Base-by-base conservation (phyloP, 1,140 invertebrate species). In the Pseudomyrmex flavicornis region DNA sequence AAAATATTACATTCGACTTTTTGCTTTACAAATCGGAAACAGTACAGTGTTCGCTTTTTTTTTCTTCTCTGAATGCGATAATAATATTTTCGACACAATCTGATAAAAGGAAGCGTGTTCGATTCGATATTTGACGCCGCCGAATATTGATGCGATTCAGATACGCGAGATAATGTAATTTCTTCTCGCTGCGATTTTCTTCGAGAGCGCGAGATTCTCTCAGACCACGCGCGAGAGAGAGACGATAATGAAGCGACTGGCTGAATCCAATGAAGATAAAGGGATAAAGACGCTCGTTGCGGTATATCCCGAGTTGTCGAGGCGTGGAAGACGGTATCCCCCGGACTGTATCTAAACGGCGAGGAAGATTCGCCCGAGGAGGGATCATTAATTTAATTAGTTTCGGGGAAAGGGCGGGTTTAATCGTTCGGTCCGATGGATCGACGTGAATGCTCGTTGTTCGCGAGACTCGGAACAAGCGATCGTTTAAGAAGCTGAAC, bases 341-440 rank as follows among this genome's bases (percentile, higher is more conserved):
- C 17, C 79, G 52, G 74, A 20, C 15, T 86, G 13, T 87, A 87
- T 88, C 82, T 88, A 65, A 84, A 84, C 84, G 52, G 35, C 12
- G 44, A 35, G 26, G 17, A 61, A 48, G 17, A 61, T 82, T 50
- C 82, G 54, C 58, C 75, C 66, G 54, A 54, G 48, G 80, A 35
- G 50, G 62, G 62, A 73, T 89, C 84, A 65, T 89, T 89, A 86
- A 89, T 89, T 89, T 86, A 89, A 89, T 89, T 89, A 89, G 74
- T 88, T 89, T 88, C 88, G 75, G 70, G 35, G 84, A 89, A 88
- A 84, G 65, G 70, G 79, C 65, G 74, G 63, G 58, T 86, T 88
- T 88, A 89, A 89, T 88, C 84, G 84, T 88, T 85, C 63, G 77
- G 61, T 85, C 68, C 59, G 56, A 61, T 46, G 79, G 70, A 86